phyloP scores from a whole-genome alignment of 2,888 invertebrate species.

The Orthonevra nobilis region DNA sequence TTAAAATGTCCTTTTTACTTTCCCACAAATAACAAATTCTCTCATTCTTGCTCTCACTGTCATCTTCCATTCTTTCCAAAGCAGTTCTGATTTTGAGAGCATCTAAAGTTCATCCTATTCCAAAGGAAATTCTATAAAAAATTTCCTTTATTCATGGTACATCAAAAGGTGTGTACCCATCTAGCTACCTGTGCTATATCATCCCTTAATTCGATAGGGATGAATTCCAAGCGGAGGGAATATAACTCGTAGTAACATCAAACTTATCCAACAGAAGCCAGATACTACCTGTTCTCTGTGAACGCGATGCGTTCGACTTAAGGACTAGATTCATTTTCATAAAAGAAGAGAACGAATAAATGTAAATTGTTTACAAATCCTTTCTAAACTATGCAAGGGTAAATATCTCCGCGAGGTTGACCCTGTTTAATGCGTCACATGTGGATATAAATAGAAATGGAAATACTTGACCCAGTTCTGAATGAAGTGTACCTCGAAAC shows the following conservation, averaged over 20 bases:
- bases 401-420: slow-evolving; percentile 4
- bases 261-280: too few species aligned
- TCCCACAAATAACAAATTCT: neutral
- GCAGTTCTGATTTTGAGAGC: too few species aligned
- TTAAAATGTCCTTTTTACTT: neutral
- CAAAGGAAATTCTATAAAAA: slow-evolving; percentile 5
- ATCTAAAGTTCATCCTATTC: too few species aligned
- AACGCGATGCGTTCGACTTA: too few species aligned
- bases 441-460: slow-evolving; percentile 17
- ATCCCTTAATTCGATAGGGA: slow-evolving; percentile 56
- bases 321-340: slow-evolving; percentile 36
- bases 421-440: slow-evolving; percentile 15
- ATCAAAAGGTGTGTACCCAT: slow-evolving; percentile 56
- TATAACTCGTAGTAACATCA: neutral
- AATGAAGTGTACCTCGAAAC: slow-evolving; percentile 28
- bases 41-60: neutral
- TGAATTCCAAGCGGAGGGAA: slow-evolving; percentile 39
- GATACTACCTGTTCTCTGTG: too few species aligned
- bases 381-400: slow-evolving; percentile 17
- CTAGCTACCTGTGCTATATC: slow-evolving; percentile 60
- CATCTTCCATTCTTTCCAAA: slow-evolving; percentile 3
- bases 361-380: slow-evolving; percentile 38
- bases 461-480: slow-evolving; percentile 47
- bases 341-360: neutral
- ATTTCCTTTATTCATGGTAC: slow-evolving; percentile 32